phyloP scores from a whole-genome alignment of 2,113 vertebrate species.

The Erpornis zantholeuca region DNA sequence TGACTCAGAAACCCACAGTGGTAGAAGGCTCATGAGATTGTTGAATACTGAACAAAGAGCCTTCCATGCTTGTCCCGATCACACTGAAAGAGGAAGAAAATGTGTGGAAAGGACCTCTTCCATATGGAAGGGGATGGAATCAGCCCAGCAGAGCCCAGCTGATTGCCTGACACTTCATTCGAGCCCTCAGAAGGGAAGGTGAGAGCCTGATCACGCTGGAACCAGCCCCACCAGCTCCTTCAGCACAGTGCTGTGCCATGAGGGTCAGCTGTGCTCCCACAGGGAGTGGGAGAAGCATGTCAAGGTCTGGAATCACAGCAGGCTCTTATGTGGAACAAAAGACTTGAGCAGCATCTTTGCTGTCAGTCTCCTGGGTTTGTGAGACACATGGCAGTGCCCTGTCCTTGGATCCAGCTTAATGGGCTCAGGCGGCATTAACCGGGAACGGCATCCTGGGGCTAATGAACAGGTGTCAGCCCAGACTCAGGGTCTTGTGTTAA shows the following conservation, averaged over 20 bases:
- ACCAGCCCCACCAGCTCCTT: neutral
- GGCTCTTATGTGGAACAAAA: neutral
- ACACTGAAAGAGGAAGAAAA: neutral
- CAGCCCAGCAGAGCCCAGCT: neutral
- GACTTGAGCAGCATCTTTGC: neutral
- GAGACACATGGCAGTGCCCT: neutral
- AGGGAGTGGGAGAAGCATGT: neutral
- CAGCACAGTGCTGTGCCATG: fast-evolving
- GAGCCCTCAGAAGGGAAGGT: too few relatives aligned
- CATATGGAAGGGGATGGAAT: neutral
- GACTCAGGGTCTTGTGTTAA: neutral
- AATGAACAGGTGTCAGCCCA: constrained; percentile 44
- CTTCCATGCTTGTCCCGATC: neutral
- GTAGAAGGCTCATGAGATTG: neutral
- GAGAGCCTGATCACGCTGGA: fast-evolving
- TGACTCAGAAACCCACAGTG: neutral
- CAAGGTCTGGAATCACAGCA: neutral
- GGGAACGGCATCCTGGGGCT: neutral
- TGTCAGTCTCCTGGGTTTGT: neutral
- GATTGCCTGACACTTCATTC: neutral
- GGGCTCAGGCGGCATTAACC: constrained; percentile 35
- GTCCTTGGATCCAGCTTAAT: neutral
- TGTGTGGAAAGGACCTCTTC: neutral
- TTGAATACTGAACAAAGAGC: neutral
- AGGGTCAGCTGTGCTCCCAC: fast-evolving